Conservation (phyloP, 2,888 invertebrate species). For the Drosophila neoperkinsi region DNA sequence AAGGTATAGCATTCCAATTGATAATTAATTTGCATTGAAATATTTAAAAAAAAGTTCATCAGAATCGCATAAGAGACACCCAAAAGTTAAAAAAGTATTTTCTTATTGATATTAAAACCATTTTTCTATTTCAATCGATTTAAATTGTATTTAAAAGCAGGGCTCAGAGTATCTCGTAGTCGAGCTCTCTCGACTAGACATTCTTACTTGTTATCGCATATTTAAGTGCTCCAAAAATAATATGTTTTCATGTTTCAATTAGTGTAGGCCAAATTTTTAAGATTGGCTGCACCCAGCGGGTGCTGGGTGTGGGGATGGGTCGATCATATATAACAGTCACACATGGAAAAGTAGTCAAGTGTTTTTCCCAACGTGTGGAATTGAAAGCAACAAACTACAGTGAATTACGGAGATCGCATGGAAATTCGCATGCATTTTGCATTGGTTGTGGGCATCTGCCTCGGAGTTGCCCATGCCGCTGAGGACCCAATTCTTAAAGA, state of each 20-base stretch:
- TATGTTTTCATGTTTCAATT: conserved; percentile 61
- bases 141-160: not conserved
- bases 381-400: conserved; percentile 1
- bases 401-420: conserved; percentile 5
- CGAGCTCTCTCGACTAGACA: not conserved
- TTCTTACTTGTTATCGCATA: conserved; percentile 31
- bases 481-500: conserved; percentile 16
- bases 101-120: not conserved
- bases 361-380: conserved; percentile 12
- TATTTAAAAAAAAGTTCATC: not conserved
- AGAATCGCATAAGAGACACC: not conserved
- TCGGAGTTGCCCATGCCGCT: conserved; percentile 32
- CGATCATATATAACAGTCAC: conserved; percentile 31
- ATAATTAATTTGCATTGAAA: not conserved
- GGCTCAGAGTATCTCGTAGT: not conserved
- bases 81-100: not conserved
- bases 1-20: not conserved
- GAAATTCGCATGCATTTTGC: conserved; percentile 35
- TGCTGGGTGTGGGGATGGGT: conserved; percentile 37
- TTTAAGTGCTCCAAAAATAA: conserved; percentile 42
- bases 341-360: conserved; percentile 6
- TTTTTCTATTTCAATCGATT: not conserved
- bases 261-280: conserved; percentile 35
- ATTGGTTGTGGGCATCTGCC: conserved; percentile 56
- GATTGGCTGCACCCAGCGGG: conserved; percentile 51